Base-by-base conservation (phyloP, 2,113 vertebrate genomes). In the Stegostoma tigrinum region DNA sequence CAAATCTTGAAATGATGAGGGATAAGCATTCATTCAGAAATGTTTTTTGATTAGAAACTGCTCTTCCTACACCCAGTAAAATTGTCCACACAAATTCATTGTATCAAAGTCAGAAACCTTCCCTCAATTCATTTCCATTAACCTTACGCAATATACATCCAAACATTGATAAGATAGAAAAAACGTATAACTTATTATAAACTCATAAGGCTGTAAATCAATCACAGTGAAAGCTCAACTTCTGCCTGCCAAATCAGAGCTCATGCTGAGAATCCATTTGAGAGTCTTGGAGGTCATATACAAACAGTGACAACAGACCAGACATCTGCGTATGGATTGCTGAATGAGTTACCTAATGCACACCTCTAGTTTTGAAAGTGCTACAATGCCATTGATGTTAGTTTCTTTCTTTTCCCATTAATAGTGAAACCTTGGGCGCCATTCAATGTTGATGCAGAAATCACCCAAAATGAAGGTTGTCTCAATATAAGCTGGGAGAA, bases 361-460 rank as follows among this genome's bases (percentile, higher is more conserved):
- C 38, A 4, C 55, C 78, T 5, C 61, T 23, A 5, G 23, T 66
- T 93, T 38, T 89, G 48, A 34, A 89, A 93, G 30, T 66, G 17
- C 61, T 67, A 19, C 17, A 89, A 27, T 67, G 38, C 8, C 23
- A 68, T 87, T 83, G 52, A 19, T 21, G n/a, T 42, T 95, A 27
- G 34, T 95, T 86, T 89, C 55, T 45, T 96, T 24, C 21, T 91
- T 95, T 48, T 95, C 61, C 34, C 95, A 96, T 96, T 96, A 70
- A 96, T 96, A 99, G 99, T 99, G 94, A 99, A 98, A 96, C 98
- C 98, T 0, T 96, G 98, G 78, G 96, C 98, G 95, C 98, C 98
- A 23, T 97, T 97, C 15, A 96, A 66, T 0, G 96, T 99, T 52
- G 96, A 96, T 96, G 98, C 98, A 61, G 97, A 98, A 8, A 97